Evolutionary conservation across 2,797 vertebrate genomes (phyloP).

Genomic region (Chloroceryle inda): DNA sequence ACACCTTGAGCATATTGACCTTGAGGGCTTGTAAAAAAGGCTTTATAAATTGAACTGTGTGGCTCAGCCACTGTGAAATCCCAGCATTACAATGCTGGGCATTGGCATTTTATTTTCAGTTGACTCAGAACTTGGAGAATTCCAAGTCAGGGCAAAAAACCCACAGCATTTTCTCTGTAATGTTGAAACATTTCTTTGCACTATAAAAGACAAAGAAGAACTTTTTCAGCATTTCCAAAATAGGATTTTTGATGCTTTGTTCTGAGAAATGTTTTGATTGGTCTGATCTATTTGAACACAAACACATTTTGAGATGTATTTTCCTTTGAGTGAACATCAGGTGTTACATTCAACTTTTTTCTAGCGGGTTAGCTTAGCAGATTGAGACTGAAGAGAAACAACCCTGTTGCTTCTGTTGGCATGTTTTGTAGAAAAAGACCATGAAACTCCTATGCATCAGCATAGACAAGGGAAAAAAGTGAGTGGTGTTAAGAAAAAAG

Average conservation of each 20-base stretch:
- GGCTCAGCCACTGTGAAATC: background rate
- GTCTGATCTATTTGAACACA: slow-evolving; percentile 51
- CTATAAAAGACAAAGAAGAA: background rate
- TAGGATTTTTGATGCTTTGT: background rate
- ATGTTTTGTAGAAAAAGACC: background rate
- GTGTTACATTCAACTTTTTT: background rate
- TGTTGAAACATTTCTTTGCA: background rate
- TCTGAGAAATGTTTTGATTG: slow-evolving; percentile 40
- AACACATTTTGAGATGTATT: slow-evolving; percentile 10
- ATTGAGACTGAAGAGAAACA: slow-evolving; percentile 11
- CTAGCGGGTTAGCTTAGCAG: background rate
- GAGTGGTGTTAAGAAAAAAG: background rate
- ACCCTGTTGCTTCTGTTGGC: background rate
- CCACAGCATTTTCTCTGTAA: background rate
- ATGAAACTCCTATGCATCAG: background rate
- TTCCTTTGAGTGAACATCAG: background rate
- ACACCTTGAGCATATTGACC: background rate
- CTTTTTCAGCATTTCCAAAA: background rate
- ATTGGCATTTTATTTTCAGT: background rate
- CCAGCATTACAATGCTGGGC: background rate
- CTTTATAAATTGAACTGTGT: background rate
- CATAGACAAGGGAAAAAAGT: background rate
- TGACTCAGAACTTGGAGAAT: background rate
- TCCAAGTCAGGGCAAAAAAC: background rate
- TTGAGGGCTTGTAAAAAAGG: background rate